Base-by-base conservation (phyloP, 1,140 invertebrate species). In the Philopotamus ludificatus region DNA sequence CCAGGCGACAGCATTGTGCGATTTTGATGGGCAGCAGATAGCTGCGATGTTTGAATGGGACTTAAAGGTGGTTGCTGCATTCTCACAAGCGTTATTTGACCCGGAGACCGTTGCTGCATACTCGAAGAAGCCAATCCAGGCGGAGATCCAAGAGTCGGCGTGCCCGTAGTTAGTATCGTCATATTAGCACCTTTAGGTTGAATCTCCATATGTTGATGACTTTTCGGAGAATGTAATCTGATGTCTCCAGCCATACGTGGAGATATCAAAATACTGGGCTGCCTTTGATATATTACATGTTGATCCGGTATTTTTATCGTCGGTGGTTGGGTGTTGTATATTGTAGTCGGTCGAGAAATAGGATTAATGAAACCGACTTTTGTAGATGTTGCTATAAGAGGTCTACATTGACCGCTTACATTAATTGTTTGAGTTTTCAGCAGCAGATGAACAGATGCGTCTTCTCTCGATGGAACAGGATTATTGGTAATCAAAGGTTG, bases 241-340 rank as follows among this genome's bases (percentile, higher is more conserved):
- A 74, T 68, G 68, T 81, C 80, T 63, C 62, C 26, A 21, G 73
- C 61, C 59, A 77, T 76, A 70, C 78, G 71, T 18, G 81, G 81
- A 16, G 81, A 84, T 63, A 84, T 76, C 10, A 83, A 77, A 62
- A 84, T 77, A 1, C 78, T 74, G 54, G 76, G 75, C 51, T 74
- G 79, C 62, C 79, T 80, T 71, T 82, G 82, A 71, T 83, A 81
- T 45, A 82, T 72, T 63, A 84, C 79, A 71, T 84, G 81, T 42
- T 74, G 74, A 41, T 85, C 83, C 12, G 83, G 83, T 72, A 84
- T 84, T 71, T 81, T 83, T 26, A 85, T 85, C 1, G 81, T 83
- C 1, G 83, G 82, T 26, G 82, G 82, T 68, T 83, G 82, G 73
- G 81, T 78, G 65, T 74, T 77, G 15, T 77, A 71, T 3, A 73